Evolutionary conservation across 2,888 invertebrate genomes (phyloP).

Genomic region (Alentia gelatinosa): DNA sequence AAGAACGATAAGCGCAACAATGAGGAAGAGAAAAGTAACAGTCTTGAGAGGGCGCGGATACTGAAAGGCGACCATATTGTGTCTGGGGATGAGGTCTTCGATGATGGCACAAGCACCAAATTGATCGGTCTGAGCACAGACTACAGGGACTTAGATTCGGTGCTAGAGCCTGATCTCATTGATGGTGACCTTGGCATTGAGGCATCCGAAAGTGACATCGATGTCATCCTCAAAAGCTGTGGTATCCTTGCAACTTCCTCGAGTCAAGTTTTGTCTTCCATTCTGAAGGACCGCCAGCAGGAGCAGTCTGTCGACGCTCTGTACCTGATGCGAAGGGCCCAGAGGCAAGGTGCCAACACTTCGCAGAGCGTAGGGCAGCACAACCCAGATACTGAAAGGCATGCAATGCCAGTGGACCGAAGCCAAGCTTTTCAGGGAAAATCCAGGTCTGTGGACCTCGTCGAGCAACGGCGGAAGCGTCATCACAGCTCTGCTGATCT

Average conservation of each 20-base stretch:
- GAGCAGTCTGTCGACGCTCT: constrained; percentile 15
- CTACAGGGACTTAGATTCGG: constrained; percentile 60
- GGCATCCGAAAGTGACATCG: constrained; percentile 66
- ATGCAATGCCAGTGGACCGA: background rate
- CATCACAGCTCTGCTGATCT: constrained; percentile 46
- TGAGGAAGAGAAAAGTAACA: constrained; percentile 23
- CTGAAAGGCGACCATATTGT: constrained; percentile 51
- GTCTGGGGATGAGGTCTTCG: constrained; percentile 2
- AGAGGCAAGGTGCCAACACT: background rate
- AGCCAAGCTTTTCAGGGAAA: background rate
- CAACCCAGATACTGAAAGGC: background rate
- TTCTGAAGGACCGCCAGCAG: constrained; percentile 42
- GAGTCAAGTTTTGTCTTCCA: constrained; percentile 67
- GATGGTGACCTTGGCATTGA: background rate
- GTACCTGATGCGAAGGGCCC: background rate
- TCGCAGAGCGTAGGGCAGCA: background rate
- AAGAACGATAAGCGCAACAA: constrained; percentile 17
- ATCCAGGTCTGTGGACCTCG: background rate
- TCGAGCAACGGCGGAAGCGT: background rate
- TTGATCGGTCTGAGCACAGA: background rate
- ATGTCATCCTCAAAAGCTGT: constrained; percentile 79
- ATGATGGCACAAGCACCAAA: background rate
- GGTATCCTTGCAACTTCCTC: constrained; percentile 79
- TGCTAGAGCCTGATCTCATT: background rate
- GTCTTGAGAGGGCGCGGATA: constrained; percentile 10